A percentile compares a stretch with the other conserved stretches of the same genome.
Conservation (phyloP, 2,113 vertebrate genomes). For the Elephas maximus region DNA sequence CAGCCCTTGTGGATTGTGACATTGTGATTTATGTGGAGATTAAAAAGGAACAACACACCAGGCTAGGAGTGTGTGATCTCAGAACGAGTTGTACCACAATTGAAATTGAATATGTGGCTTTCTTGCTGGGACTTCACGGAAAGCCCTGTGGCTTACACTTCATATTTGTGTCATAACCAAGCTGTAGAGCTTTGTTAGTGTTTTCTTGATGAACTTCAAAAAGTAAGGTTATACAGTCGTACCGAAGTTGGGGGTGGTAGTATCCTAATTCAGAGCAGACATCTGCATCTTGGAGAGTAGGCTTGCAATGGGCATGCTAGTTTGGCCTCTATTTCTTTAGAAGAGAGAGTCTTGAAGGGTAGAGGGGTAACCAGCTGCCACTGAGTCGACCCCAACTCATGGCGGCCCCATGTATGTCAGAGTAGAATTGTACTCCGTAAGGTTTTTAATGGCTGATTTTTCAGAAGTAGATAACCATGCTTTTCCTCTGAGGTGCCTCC, state of each 20-base stretch:
- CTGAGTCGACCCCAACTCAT: not conserved
- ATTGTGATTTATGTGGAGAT: constrained; percentile 70
- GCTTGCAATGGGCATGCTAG: not conserved
- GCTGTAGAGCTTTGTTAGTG: not conserved
- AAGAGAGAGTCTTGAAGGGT: not conserved
- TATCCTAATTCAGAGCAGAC: not conserved
- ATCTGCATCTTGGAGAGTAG: not conserved
- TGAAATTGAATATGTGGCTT: not conserved
- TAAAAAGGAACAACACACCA: constrained; percentile 52
- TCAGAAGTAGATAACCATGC: not conserved
- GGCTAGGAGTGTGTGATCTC: not conserved
- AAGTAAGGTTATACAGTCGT: not conserved
- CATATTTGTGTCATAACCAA: not conserved
- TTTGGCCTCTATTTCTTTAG: not conserved
- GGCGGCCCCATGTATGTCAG: not conserved
- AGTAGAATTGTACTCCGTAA: not conserved
- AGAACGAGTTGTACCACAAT: not conserved
- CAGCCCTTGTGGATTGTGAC: constrained; percentile 65
- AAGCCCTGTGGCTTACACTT: not conserved
- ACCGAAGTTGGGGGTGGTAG: not conserved
- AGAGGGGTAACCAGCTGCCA: not conserved
- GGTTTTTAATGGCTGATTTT: not conserved
- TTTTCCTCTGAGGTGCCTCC: not conserved
- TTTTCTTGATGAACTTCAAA: not conserved
- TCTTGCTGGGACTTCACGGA: not conserved